Evolutionary conservation across 2,113 vertebrate species (phyloP).

Genomic region (Burhinus bistriatus): DNA sequence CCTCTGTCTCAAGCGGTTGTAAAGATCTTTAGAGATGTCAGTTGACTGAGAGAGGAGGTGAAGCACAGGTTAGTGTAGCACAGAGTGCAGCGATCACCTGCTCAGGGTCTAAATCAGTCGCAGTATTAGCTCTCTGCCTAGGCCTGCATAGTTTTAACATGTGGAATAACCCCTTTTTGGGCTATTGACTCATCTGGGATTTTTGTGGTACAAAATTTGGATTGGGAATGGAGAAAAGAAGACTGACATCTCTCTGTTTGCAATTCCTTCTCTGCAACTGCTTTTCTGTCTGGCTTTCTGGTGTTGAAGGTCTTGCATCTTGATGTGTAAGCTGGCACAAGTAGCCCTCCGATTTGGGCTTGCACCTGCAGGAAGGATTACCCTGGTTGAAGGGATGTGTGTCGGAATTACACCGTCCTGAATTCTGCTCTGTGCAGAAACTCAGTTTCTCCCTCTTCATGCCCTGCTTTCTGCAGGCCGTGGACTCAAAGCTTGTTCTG

Average conservation of each 20-base stretch:
- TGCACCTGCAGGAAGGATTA: not conserved
- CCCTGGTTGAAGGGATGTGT: rapidly evolving
- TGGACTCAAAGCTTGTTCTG: not conserved
- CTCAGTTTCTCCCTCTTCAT: not conserved
- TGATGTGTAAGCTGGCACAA: not conserved
- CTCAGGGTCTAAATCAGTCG: not conserved
- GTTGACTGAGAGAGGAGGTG: not conserved
- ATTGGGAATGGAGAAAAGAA: not conserved
- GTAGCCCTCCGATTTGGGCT: not conserved
- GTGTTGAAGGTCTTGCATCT: not conserved
- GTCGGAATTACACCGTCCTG: not conserved
- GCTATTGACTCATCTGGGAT: not conserved
- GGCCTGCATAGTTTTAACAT: not conserved
- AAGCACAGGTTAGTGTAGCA: not conserved
- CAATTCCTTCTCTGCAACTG: not conserved
- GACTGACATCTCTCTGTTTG: not conserved
- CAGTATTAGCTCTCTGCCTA: not conserved
- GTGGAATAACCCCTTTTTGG: not conserved
- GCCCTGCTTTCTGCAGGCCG: not conserved
- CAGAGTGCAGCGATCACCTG: not conserved
- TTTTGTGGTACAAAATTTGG: not conserved
- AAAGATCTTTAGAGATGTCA: not conserved
- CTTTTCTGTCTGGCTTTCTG: not conserved
- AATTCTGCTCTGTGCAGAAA: not conserved
- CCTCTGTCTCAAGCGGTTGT: not conserved